Base-by-base conservation (phyloP, 2,888 invertebrate genomes). In the Drosophila heteroneura region DNA sequence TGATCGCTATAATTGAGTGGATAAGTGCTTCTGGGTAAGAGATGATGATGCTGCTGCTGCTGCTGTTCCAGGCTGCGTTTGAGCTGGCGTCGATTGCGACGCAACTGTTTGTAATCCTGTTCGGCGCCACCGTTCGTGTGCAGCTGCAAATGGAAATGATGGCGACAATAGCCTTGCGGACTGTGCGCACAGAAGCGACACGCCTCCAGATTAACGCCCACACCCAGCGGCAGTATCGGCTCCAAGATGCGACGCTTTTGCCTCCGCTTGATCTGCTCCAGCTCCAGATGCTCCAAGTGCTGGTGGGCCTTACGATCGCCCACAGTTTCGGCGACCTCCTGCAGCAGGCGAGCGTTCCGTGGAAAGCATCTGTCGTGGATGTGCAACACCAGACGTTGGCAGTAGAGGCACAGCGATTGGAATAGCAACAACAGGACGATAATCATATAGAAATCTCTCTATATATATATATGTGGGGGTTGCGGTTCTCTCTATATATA, bases 341-440 rank as follows among this genome's bases (percentile, higher is more conserved):
- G 91, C 49, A 92, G 81, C 69, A 93, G 82, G 59, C 93, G 92
- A 66, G 86, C 90, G 90, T 93, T 92, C 19, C 92, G 92, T 79
- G 93, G 93, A 74, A 93, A 91, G 92, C 93, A 93, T 90, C 92
- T 90, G 84, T 93, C 92, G 79, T 93, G 93, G 82, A 93, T 83
- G 77, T 86, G 83, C 76, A 93, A 84, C 69, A 93, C 92, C 70
- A 93, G 89, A 57, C 92, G 92, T 90, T 93, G 93, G 73, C 93
- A 92, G 78, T 92, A 93, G 74, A 93, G 90, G 85, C 93, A 93
- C 84, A 93, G 89, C 83, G 93, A 93, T 92, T 92, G 92, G 69
- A 93, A 93, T 77, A 93, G 91, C 82, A 93, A 79, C 71, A 93
- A 81, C 85, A 93, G 79, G 72, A 93, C 92, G 91, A 93, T 91